These are phyloP conservation scores for Protobothrops mucrosquamatus DNA, from an alignment of 2,113 vertebrate genomes.

Conservation along the genomic window DNA sequence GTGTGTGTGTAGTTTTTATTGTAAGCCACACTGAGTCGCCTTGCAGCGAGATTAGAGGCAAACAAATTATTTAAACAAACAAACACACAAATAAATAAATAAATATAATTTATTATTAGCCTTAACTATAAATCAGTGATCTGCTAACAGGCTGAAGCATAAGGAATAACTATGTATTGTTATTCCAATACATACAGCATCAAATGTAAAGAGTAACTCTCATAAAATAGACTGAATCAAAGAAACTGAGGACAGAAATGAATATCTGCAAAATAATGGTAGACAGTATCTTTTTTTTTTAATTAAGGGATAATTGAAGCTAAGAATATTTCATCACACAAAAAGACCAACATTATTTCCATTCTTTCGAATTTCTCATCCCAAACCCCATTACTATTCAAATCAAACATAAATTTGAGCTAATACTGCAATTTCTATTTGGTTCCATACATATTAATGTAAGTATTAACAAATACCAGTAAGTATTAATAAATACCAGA, in stretches of 20 bases:
- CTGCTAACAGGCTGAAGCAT: not conserved
- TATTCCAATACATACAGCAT: not conserved
- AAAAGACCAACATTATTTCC: not conserved
- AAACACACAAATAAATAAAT: too few species aligned
- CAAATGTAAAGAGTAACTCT: not conserved
- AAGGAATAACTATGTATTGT: not conserved
- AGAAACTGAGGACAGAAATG: not conserved
- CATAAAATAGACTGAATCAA: not conserved
- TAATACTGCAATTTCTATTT: not conserved
- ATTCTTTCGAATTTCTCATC: not conserved
- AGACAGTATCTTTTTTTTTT: not conserved
- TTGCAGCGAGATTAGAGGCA: rapidly evolving
- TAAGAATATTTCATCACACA: not conserved
- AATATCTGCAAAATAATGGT: not conserved
- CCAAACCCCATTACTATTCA: not conserved
- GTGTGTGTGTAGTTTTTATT: too few species aligned
- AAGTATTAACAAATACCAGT: not conserved
- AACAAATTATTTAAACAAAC: too few species aligned
- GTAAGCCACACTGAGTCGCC: too few species aligned
- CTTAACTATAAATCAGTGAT: not conserved
- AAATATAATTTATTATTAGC: not conserved
- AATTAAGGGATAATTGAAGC: not conserved
- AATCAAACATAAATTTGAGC: not conserved
- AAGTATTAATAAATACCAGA: not conserved
- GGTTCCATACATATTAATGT: not conserved